These are phyloP conservation scores for Gambelia wislizenii DNA, from an alignment of 2,797 vertebrate species.

Conservation along the genomic window DNA sequence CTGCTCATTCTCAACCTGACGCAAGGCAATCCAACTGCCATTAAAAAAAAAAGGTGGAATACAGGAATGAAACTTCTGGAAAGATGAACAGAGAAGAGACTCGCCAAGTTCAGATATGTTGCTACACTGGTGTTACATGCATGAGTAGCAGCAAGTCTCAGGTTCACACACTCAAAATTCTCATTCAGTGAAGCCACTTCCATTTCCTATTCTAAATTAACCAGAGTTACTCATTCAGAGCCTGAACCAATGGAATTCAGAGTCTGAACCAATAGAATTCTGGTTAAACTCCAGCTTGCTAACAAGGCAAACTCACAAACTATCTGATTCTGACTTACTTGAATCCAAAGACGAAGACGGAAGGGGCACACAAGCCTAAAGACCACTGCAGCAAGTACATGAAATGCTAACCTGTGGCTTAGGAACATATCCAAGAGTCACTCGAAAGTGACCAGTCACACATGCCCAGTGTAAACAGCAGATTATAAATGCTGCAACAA, in stretches of 20 bases:
- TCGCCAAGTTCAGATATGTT: not conserved
- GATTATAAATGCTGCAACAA: not conserved
- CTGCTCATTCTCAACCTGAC: not conserved
- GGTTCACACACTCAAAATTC: not conserved
- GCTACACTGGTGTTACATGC: not conserved
- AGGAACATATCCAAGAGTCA: not conserved
- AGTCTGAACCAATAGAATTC: not conserved
- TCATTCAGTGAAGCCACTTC: not conserved
- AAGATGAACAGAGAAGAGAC: not conserved
- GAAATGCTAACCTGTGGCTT: not conserved
- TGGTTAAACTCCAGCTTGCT: not conserved
- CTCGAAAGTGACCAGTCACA: not conserved
- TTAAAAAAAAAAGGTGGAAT: constrained; percentile 1
- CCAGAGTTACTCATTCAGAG: not conserved
- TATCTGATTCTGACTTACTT: not conserved
- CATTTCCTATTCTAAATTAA: not conserved
- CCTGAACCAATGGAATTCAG: not conserved
- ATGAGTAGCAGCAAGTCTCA: not conserved
- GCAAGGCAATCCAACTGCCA: not conserved
- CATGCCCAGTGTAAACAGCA: not conserved
- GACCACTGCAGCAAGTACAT: not conserved
- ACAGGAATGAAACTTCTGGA: not conserved
- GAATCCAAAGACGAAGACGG: not conserved
- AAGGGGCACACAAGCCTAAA: not conserved
- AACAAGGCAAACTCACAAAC: not conserved